A percentile compares a stretch with the other conserved stretches of the same genome.
Conservation (phyloP, 2,113 vertebrate genomes). For the Scartelaos histophorus region DNA sequence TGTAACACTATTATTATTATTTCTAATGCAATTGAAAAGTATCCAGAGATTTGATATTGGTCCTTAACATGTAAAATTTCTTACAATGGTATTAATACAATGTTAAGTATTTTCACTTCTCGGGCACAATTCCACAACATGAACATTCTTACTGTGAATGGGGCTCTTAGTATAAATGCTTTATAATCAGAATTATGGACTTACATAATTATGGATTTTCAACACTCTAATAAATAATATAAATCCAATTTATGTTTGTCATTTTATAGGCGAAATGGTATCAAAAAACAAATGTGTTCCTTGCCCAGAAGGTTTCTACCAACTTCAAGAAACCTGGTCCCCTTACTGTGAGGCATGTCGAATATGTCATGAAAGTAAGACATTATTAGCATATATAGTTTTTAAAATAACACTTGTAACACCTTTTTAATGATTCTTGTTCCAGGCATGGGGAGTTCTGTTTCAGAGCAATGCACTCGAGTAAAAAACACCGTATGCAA, state of each 20-base stretch:
- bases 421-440: neutral
- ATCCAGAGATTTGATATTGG: too few species aligned
- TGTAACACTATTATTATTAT: neutral
- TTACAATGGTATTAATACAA: too few species aligned
- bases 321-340: neutral
- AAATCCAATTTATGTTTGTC: neutral
- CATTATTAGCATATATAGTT: neutral
- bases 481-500: slow-evolving; percentile 26
- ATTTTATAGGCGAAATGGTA: slow-evolving; percentile 33
- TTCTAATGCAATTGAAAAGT: too few species aligned
- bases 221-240: neutral
- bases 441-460: slow-evolving; percentile 14
- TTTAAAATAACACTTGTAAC: neutral
- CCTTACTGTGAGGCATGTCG: slow-evolving; percentile 10
- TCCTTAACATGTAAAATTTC: too few species aligned
- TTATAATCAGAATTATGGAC: neutral
- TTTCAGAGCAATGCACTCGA: neutral
- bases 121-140: too few species aligned
- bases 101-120: too few species aligned
- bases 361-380: slow-evolving; percentile 13
- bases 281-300: accelerated
- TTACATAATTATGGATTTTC: too few species aligned
- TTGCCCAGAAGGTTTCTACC: slow-evolving; percentile 20
- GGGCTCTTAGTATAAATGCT: too few species aligned
- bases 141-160: too few species aligned